Evolutionary conservation across 2,888 invertebrate species (phyloP).

Genomic region (Fabriciana adippe): DNA sequence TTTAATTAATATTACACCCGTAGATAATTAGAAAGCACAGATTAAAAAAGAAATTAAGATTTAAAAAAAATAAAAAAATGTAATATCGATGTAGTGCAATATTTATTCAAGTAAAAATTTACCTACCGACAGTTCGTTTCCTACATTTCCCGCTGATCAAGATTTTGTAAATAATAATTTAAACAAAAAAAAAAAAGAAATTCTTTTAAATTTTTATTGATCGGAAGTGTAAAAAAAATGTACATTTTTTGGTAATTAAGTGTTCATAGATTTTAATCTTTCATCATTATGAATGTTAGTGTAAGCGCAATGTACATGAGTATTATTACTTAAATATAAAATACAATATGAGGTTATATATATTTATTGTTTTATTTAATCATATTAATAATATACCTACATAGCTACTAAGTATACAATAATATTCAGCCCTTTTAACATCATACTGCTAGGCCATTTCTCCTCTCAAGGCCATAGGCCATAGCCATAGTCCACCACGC

Average conservation of each 20-base stretch:
- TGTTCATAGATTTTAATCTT: slow-evolving; percentile 38
- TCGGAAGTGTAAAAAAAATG: slow-evolving; percentile 29
- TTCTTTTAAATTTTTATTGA: background rate
- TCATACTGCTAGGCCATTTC: too few relatives aligned
- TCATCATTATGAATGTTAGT: slow-evolving; percentile 35
- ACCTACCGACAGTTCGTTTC: background rate
- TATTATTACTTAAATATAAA: slow-evolving; percentile 50
- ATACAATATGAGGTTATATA: slow-evolving; percentile 63
- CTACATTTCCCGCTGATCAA: background rate
- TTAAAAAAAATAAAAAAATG: background rate
- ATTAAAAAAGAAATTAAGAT: background rate
- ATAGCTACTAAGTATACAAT: too few relatives aligned
- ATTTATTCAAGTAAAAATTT: slow-evolving; percentile 1
- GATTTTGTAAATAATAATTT: slow-evolving; percentile 12
- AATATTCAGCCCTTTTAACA: background rate
- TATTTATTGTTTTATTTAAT: slow-evolving; percentile 39
- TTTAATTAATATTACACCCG: background rate
- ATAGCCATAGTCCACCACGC: too few relatives aligned
- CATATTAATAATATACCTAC: background rate
- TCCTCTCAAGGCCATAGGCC: too few relatives aligned
- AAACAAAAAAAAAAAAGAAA: background rate
- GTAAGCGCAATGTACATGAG: slow-evolving; percentile 55
- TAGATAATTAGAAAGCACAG: slow-evolving; percentile 1
- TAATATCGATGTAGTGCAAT: background rate
- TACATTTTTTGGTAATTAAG: slow-evolving; percentile 35